Conservation (phyloP, 2,888 invertebrate genomes). For the Caenorhabditis imperialis region DNA sequence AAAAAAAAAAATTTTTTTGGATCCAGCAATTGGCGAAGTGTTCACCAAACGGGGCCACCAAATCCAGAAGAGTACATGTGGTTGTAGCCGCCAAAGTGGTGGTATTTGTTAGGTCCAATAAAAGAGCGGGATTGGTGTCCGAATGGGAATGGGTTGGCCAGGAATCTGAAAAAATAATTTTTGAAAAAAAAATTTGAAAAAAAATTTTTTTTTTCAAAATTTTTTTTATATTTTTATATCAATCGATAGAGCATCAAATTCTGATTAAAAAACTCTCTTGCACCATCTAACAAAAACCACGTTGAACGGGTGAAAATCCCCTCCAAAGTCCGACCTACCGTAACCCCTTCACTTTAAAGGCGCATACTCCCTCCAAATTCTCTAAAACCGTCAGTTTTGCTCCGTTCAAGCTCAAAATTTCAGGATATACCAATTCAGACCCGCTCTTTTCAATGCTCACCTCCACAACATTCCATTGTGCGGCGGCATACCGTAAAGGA, state of each 20-base stretch:
- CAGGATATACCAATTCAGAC: no score
- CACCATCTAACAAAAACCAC: background rate
- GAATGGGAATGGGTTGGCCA: slow-evolving; percentile 67
- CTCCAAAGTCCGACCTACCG: no score
- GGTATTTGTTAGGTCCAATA: slow-evolving; percentile 70
- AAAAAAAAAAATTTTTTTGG: no score
- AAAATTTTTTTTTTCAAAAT: no score
- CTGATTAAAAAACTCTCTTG: background rate
- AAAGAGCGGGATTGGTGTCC: slow-evolving; percentile 53
- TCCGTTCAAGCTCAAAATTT: no score
- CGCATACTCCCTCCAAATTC: no score
- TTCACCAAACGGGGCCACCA: slow-evolving; percentile 71
- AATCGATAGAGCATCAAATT: no score
- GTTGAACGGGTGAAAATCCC: no score
- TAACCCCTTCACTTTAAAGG: no score
- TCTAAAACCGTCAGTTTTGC: no score
- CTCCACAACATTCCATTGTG: slow-evolving; percentile 68
- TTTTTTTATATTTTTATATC: no score
- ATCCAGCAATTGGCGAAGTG: background rate
- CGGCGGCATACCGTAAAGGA: slow-evolving; percentile 69
- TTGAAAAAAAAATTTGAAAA: no score
- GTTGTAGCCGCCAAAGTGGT: slow-evolving; percentile 68
- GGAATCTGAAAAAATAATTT: slow-evolving; percentile 49
- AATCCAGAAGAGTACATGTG: slow-evolving; percentile 64
- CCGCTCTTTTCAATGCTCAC: background rate